phyloP scores from a whole-genome alignment of 2,113 vertebrate species.

The Oxyruncus cristatus region DNA sequence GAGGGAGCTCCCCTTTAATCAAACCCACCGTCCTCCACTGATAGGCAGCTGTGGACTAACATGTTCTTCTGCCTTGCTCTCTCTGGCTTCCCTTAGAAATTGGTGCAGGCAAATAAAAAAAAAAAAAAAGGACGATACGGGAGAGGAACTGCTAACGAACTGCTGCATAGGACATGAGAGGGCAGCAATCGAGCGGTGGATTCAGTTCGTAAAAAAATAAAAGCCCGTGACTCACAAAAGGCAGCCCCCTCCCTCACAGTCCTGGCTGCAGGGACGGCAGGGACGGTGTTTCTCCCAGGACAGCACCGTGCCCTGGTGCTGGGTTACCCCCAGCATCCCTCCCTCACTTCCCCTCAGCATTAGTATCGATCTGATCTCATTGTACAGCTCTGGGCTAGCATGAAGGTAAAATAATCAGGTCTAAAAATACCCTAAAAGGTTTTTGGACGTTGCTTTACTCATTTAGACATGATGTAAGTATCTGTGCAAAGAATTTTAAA shows the following conservation, averaged over 20 bases:
- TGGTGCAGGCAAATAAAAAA: background rate
- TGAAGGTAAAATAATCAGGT: conserved; percentile 7
- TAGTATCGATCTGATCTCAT: background rate
- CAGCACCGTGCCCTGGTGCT: background rate
- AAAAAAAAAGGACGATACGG: background rate
- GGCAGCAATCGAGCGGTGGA: conserved; percentile 67
- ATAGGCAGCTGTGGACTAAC: conserved; percentile 81
- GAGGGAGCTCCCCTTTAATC: conserved; percentile 86
- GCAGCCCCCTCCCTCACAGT: background rate
- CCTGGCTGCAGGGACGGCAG: background rate
- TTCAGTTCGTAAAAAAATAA: background rate
- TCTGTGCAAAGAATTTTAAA: conserved; percentile 33
- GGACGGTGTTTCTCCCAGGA: background rate
- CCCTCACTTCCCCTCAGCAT: background rate
- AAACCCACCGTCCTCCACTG: conserved; percentile 78
- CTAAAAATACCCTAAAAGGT: conserved; percentile 50
- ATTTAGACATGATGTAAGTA: background rate
- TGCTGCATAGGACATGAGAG: conserved; percentile 64
- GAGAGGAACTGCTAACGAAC: background rate
- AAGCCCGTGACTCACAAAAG: background rate
- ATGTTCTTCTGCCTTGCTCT: conserved; percentile 63
- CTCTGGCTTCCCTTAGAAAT: conserved; percentile 39
- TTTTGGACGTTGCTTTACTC: background rate
- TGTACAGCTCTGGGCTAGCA: background rate
- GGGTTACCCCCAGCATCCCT: background rate